Conservation (phyloP, 2,113 vertebrate genomes). For the Ciconia boyciana region DNA sequence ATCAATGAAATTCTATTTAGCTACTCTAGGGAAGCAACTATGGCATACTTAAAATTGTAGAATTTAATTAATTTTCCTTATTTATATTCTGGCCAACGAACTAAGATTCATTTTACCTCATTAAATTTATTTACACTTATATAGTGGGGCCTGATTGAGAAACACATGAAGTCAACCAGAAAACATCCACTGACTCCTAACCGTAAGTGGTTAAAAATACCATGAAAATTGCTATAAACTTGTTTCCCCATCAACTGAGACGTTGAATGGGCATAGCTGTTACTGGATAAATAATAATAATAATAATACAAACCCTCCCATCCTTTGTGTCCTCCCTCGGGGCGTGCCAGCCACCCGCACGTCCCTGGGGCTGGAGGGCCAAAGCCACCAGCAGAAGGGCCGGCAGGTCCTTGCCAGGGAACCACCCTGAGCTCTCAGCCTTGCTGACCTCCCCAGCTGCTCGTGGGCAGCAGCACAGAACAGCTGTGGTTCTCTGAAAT, state of each 20-base stretch:
- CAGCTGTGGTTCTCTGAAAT: not conserved
- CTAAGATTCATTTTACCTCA: not conserved
- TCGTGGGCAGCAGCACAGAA: not conserved
- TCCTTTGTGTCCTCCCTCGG: accelerated
- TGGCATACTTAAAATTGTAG: not conserved
- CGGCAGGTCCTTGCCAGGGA: not conserved
- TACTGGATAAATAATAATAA: not conserved
- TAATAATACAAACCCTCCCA: not conserved
- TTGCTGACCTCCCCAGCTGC: not conserved
- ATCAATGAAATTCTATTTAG: not conserved
- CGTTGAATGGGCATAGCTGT: too few relatives aligned
- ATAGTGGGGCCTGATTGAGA: not conserved
- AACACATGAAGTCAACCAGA: not conserved
- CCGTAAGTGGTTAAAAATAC: not conserved
- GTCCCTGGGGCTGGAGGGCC: not conserved
- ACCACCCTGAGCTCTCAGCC: not conserved
- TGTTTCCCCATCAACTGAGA: not conserved
- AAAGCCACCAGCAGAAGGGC: not conserved
- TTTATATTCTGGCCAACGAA: not conserved
- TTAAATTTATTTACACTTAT: not conserved
- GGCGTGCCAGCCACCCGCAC: accelerated
- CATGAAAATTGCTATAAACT: not conserved
- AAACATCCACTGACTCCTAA: not conserved
- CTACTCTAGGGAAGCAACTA: not conserved
- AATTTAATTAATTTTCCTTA: conserved; percentile 24